phyloP scores from a whole-genome alignment of 1,140 invertebrate species.

The Mycetomoellerius zeteki region DNA sequence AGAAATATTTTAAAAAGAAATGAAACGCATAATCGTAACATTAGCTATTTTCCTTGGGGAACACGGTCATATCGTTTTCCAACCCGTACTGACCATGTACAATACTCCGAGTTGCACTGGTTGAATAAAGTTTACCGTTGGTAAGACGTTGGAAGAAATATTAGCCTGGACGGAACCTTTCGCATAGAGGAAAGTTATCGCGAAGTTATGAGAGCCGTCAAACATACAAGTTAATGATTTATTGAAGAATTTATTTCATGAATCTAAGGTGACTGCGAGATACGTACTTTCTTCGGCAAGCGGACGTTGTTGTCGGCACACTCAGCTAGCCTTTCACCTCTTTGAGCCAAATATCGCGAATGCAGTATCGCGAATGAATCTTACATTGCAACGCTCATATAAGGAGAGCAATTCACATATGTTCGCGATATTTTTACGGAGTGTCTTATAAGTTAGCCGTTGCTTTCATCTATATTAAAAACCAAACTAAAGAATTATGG shows the following conservation, averaged over 20 bases:
- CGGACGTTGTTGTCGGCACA: slow-evolving; percentile 48
- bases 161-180: slow-evolving; percentile 53
- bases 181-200: slow-evolving; percentile 54
- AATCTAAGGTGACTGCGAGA: slow-evolving; percentile 60
- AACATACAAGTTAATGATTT: slow-evolving; percentile 62
- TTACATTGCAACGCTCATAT: slow-evolving; percentile 22
- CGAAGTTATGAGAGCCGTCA: slow-evolving; percentile 56
- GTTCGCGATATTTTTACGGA: background rate
- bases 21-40: slow-evolving; percentile 18
- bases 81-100: slow-evolving; percentile 33
- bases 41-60: slow-evolving; percentile 11
- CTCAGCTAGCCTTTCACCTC: slow-evolving; percentile 50
- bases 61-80: slow-evolving; percentile 35
- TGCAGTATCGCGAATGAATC: slow-evolving; percentile 43
- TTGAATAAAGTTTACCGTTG: slow-evolving; percentile 53
- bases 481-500: background rate
- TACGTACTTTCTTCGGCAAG: slow-evolving; percentile 51
- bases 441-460: background rate
- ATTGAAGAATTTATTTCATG: slow-evolving; percentile 62
- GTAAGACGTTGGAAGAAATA: slow-evolving; percentile 61
- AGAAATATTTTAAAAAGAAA: slow-evolving; percentile 10
- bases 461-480: background rate
- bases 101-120: slow-evolving; percentile 48
- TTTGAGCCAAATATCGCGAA: slow-evolving; percentile 49
- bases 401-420: slow-evolving; percentile 8